These are phyloP conservation scores for Lepidostoma basale DNA, from an alignment of 1,140 invertebrate species.

Conservation along the genomic window DNA sequence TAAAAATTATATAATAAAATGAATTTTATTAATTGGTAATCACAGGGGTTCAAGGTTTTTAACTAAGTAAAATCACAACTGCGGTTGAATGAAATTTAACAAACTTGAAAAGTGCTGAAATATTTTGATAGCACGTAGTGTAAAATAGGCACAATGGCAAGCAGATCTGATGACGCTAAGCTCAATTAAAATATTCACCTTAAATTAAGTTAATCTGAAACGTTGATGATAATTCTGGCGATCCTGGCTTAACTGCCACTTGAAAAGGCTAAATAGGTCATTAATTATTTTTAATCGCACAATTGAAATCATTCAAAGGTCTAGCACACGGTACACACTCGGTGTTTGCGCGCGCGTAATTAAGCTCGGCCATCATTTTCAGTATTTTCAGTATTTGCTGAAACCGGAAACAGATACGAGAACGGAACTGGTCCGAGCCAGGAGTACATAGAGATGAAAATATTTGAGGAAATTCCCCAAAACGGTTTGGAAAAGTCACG, in stretches of 20 bases:
- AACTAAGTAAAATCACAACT: too few species aligned
- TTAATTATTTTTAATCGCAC: constrained; percentile 25
- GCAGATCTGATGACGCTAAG: not conserved
- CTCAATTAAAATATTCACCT: not conserved
- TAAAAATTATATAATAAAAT: too few species aligned
- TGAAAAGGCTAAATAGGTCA: constrained; percentile 18
- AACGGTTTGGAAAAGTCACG: too few species aligned
- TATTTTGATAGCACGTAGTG: too few species aligned
- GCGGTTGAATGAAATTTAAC: too few species aligned
- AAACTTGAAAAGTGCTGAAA: too few species aligned
- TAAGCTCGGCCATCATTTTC: constrained; percentile 24
- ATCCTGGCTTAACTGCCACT: constrained; percentile 18
- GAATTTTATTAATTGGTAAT: too few species aligned
- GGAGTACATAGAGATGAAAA: too few species aligned
- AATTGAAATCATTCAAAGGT: constrained; percentile 21
- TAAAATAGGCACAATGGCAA: too few species aligned
- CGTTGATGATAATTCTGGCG: constrained; percentile 16
- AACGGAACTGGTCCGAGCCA: constrained; percentile 15
- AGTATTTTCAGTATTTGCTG: constrained; percentile 28
- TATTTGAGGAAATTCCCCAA: too few species aligned
- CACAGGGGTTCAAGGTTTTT: too few species aligned
- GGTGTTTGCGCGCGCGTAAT: constrained; percentile 3
- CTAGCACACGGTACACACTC: not conserved
- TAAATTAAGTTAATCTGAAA: constrained; percentile 3
- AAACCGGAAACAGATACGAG: constrained; percentile 26